Conservation (phyloP, 2,888 invertebrate genomes). For the Siphlonurus alternatus region DNA sequence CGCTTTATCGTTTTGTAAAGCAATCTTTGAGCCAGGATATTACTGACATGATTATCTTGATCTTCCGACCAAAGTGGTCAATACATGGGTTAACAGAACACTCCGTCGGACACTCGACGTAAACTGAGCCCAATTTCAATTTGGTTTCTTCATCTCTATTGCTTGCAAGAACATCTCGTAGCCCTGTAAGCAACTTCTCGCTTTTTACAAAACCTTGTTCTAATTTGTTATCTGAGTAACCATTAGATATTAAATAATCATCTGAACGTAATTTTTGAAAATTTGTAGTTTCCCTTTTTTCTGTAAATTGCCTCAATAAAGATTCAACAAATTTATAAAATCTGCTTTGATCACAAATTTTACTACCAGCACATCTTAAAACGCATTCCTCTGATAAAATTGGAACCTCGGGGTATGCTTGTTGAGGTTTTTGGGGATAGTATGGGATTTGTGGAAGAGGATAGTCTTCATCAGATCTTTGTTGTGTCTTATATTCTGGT, state of each 20-base stretch:
- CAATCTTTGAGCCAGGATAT: background rate
- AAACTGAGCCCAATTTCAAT: background rate
- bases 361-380: background rate
- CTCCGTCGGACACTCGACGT: background rate
- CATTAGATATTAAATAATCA: too few relatives aligned
- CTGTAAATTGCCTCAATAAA: background rate
- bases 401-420: too few relatives aligned
- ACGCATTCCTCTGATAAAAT: background rate
- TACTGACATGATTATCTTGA: background rate
- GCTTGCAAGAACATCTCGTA: background rate
- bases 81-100: background rate
- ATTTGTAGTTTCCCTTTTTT: background rate
- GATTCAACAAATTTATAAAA: background rate
- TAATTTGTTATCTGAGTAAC: too few relatives aligned
- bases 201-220: background rate
- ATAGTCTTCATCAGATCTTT: too few relatives aligned
- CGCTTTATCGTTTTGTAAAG: background rate
- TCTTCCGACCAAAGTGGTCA: background rate
- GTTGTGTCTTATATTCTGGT: too few relatives aligned
- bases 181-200: background rate
- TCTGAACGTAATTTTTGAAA: background rate
- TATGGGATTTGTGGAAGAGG: too few relatives aligned
- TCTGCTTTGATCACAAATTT: background rate
- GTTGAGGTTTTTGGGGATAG: too few relatives aligned
- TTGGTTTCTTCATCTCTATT: background rate